Evolutionary conservation across 2,888 invertebrate genomes (phyloP).

Genomic region (Microctonus aethiopoides): DNA sequence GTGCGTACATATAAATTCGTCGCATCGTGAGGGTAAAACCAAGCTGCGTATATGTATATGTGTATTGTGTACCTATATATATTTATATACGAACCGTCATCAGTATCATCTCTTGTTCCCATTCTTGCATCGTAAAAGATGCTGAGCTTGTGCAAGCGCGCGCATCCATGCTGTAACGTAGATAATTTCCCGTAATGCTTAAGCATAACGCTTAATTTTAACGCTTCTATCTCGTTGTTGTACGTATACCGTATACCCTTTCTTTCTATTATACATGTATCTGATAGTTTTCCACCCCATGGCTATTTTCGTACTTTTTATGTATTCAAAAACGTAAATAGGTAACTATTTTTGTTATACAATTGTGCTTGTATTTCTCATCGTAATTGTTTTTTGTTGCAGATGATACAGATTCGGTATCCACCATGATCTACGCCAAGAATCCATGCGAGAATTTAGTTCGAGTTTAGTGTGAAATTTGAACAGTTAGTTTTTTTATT

Average conservation of each 20-base stretch:
- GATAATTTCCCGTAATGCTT: constrained; percentile 55
- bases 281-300: too few species aligned
- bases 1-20: constrained; percentile 46
- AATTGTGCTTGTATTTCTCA: constrained; percentile 34
- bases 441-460: too few species aligned
- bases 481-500: too few species aligned
- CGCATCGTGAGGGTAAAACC: constrained; percentile 7
- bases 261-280: neutral
- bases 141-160: neutral
- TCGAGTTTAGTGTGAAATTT: too few species aligned
- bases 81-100: too few species aligned
- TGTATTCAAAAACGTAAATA: neutral
- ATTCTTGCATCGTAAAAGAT: constrained; percentile 44
- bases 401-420: constrained; percentile 37
- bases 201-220: constrained; percentile 52
- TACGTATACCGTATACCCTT: neutral
- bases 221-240: constrained; percentile 34
- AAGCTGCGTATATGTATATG: too few species aligned
- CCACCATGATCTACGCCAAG: neutral
- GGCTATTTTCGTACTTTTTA: too few species aligned
- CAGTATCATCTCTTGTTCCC: constrained; percentile 7
- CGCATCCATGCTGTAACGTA: constrained; percentile 42
- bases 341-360: constrained; percentile 11
- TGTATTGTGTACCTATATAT: neutral
- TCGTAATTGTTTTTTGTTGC: constrained; percentile 43